Evolutionary conservation across 2,797 vertebrate species (phyloP).

Genomic region (Mus minutoides): DNA sequence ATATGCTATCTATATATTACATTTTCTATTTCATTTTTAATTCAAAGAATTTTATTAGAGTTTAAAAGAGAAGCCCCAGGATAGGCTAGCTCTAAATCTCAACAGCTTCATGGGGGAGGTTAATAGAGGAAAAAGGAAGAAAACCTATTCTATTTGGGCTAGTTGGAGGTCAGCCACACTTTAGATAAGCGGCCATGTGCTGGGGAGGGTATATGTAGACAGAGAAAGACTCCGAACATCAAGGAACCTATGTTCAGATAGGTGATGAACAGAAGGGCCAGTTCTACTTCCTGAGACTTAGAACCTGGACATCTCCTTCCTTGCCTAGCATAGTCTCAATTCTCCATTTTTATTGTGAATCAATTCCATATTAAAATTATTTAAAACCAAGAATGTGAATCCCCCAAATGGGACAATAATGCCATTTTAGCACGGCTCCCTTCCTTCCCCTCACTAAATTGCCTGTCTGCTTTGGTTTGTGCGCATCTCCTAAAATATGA

Average conservation of each 20-base stretch:
- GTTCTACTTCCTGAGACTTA: neutral
- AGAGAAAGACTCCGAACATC: neutral
- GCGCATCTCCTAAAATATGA: neutral
- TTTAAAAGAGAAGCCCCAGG: neutral
- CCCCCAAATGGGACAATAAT: neutral
- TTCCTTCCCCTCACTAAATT: neutral
- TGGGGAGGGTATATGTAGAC: neutral
- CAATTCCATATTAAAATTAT: neutral
- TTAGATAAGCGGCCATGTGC: neutral
- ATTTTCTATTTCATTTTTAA: neutral
- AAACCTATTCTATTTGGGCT: neutral
- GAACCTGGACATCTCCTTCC: neutral
- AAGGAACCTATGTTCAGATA: neutral
- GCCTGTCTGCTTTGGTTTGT: neutral
- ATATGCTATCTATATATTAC: neutral
- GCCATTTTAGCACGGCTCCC: neutral
- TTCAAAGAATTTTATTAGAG: neutral
- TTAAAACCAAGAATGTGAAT: neutral
- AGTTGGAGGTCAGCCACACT: neutral
- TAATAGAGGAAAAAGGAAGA: neutral
- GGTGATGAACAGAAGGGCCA: no score
- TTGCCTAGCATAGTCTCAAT: neutral
- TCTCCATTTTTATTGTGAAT: neutral
- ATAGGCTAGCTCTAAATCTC: neutral
- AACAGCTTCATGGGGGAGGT: neutral